phyloP scores from a whole-genome alignment of 2,888 invertebrate species.

The Rosalia funebris region DNA sequence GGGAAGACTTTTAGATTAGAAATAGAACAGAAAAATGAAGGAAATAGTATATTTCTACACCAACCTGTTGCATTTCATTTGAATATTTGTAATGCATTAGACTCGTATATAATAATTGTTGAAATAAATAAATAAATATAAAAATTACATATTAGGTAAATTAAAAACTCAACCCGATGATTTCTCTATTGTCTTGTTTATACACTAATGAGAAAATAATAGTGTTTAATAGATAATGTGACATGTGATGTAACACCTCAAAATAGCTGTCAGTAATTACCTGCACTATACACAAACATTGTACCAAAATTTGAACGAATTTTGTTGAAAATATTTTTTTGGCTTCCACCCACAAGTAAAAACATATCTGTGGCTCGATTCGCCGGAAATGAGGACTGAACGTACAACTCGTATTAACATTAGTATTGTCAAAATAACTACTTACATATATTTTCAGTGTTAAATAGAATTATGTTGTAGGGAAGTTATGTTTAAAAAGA shows the following conservation, averaged over 20 bases:
- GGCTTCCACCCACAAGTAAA: not conserved
- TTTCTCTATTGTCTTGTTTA: no score
- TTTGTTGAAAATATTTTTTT: not conserved
- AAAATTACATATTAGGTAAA: no score
- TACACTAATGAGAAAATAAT: no score
- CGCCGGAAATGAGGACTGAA: not conserved
- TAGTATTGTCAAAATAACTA: not conserved
- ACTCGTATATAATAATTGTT: no score
- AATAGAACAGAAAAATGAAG: slow-evolving; percentile 3
- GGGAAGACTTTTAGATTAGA: slow-evolving; percentile 22
- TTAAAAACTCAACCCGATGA: no score
- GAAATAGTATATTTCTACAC: not conserved
- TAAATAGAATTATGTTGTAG: no score
- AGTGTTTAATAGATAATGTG: no score
- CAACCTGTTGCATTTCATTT: slow-evolving; percentile 13
- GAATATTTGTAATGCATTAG: no score
- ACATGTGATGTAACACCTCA: no score
- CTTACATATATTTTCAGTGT: not conserved
- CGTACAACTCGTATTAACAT: not conserved
- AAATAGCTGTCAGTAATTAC: not conserved
- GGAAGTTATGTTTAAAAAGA: no score
- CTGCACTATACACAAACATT: no score
- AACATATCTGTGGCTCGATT: not conserved
- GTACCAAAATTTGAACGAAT: not conserved
- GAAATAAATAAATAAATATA: no score